A percentile compares a stretch with the other conserved stretches of the same genome.
Evolutionary conservation across 2,113 vertebrate genomes (phyloP).

Genomic region (Brachypteracias leptosomus): DNA sequence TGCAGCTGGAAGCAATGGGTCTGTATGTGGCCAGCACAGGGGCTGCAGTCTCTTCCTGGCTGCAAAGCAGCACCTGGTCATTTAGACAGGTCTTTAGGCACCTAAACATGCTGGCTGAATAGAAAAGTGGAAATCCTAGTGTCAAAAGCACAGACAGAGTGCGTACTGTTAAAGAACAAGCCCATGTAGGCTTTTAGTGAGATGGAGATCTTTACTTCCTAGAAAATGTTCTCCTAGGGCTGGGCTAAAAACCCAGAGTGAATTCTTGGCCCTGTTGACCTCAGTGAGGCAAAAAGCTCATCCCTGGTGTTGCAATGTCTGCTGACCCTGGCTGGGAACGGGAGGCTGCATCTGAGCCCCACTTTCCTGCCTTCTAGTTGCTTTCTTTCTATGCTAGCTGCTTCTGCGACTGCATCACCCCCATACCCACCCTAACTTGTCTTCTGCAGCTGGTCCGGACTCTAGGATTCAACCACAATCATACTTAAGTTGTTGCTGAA

Average conservation of each 20-base stretch:
- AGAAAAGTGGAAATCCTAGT: neutral
- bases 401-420: neutral
- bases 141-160: neutral
- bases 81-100: rapidly evolving
- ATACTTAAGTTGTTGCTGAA: constrained; percentile 81
- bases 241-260: neutral
- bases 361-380: neutral
- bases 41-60: neutral
- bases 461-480: constrained; percentile 69
- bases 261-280: neutral
- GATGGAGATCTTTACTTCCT: neutral
- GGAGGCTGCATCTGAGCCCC: neutral
- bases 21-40: neutral
- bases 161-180: neutral
- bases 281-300: neutral
- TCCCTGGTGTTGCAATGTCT: neutral
- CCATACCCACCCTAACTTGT: neutral
- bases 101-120: neutral
- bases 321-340: neutral
- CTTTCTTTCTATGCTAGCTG: neutral
- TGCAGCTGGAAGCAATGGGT: neutral
- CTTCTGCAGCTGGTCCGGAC: neutral
- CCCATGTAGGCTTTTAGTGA: neutral
- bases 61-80: neutral
- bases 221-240: neutral